These are phyloP conservation scores for Drepana arcuata DNA, from an alignment of 1,140 invertebrate species.

Conservation along the genomic window DNA sequence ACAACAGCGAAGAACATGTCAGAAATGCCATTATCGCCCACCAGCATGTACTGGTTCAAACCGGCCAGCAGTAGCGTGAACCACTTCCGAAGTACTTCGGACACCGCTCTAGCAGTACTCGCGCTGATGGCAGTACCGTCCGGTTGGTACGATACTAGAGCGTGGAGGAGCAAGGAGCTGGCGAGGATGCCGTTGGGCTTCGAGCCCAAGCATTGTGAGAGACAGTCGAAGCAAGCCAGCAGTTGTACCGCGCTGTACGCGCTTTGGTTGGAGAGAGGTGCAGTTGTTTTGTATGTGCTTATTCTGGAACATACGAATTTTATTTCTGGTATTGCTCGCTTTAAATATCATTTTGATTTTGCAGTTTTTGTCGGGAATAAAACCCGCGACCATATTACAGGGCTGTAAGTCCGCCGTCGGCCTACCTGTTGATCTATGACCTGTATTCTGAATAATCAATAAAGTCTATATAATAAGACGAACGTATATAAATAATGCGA, in stretches of 20 bases:
- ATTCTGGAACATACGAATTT: too few relatives aligned
- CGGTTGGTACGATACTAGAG: slow-evolving; percentile 50
- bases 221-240: slow-evolving; percentile 30
- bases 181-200: slow-evolving; percentile 33
- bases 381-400: too few relatives aligned
- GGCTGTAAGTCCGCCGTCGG: too few relatives aligned
- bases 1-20: slow-evolving; percentile 39
- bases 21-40: slow-evolving; percentile 23
- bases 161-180: slow-evolving; percentile 45
- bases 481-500: too few relatives aligned
- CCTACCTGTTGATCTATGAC: too few relatives aligned
- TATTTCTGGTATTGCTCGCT: too few relatives aligned
- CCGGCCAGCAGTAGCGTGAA: slow-evolving; percentile 29
- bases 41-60: slow-evolving; percentile 35
- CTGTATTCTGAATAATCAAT: too few relatives aligned
- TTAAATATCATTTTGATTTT: too few relatives aligned
- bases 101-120: slow-evolving; percentile 23
- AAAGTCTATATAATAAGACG: too few relatives aligned
- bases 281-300: slow-evolving; percentile 23
- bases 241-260: slow-evolving; percentile 52
- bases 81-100: slow-evolving; percentile 40
- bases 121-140: slow-evolving; percentile 23
- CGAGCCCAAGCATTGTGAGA: slow-evolving; percentile 23
- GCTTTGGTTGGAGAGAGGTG: slow-evolving; percentile 49
- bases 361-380: too few relatives aligned